Evolutionary conservation across 2,888 invertebrate genomes (phyloP).

Genomic region (Amblyjoppa fuscipennis): DNA sequence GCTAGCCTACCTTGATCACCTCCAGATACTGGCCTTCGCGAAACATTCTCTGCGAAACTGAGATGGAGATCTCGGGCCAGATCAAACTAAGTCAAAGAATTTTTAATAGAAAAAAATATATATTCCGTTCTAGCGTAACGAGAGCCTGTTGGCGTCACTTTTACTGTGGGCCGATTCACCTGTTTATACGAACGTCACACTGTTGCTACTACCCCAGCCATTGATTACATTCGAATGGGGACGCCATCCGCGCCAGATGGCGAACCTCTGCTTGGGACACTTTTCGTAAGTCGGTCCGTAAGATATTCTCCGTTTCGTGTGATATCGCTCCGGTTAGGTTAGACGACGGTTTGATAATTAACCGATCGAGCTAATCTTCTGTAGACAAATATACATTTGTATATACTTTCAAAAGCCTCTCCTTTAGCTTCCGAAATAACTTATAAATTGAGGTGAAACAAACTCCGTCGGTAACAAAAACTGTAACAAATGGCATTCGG

Average conservation of each 20-base stretch:
- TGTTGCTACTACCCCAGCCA: constrained; percentile 4
- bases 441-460: neutral
- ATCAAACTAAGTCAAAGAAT: neutral
- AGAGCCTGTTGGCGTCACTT: neutral
- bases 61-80: neutral
- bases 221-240: neutral
- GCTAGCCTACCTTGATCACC: constrained; percentile 77
- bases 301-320: neutral
- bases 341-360: neutral
- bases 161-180: constrained; percentile 16
- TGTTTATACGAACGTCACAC: constrained; percentile 23
- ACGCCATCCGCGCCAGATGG: neutral
- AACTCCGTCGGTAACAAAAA: no score
- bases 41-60: constrained; percentile 72
- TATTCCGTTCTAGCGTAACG: neutral
- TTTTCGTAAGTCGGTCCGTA: constrained; percentile 17
- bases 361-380: constrained; percentile 10
- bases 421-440: constrained; percentile 31
- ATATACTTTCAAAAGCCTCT: neutral
- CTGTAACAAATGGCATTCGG: no score
- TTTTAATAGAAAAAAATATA: neutral
- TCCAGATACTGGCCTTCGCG: constrained; percentile 80
- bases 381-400: constrained; percentile 12
- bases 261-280: constrained; percentile 13
- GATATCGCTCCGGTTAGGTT: neutral